Percentiles rank a stretch among this genome's conserved stretches.
Conservation (phyloP, 2,797 vertebrate genomes). For the Sebastes cheni region DNA sequence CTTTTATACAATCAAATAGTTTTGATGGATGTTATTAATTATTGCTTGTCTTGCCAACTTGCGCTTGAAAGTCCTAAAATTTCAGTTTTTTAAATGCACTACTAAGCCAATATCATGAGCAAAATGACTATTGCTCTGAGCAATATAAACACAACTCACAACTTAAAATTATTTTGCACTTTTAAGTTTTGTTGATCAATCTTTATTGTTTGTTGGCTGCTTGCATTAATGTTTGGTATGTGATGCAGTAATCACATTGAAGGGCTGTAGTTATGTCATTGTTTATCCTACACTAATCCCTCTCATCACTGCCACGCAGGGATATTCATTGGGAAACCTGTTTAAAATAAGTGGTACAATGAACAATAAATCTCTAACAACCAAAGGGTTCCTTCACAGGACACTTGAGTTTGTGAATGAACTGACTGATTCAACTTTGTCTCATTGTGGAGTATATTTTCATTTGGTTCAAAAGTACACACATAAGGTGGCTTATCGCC, state of each 20-base stretch:
- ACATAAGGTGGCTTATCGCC: background rate
- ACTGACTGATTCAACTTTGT: background rate
- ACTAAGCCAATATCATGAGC: background rate
- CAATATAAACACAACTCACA: background rate
- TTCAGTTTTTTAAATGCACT: background rate
- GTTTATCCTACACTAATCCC: background rate
- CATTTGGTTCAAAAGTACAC: background rate
- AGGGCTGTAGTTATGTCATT: background rate
- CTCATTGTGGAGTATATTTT: background rate
- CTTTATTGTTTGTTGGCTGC: background rate
- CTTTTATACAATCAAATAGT: background rate
- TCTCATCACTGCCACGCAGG: background rate
- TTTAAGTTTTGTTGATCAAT: background rate
- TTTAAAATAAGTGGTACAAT: background rate
- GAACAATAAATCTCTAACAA: background rate
- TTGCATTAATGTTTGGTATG: background rate
- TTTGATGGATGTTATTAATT: background rate
- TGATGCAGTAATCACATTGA: background rate
- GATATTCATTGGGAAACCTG: background rate
- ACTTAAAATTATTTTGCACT: background rate
- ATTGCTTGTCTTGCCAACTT: background rate
- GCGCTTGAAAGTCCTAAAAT: background rate
- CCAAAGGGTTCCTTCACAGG: background rate
- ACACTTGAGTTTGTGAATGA: background rate
- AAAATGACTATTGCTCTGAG: background rate